Conservation (phyloP, 2,113 vertebrate species). For the Vireo altiloquus region DNA sequence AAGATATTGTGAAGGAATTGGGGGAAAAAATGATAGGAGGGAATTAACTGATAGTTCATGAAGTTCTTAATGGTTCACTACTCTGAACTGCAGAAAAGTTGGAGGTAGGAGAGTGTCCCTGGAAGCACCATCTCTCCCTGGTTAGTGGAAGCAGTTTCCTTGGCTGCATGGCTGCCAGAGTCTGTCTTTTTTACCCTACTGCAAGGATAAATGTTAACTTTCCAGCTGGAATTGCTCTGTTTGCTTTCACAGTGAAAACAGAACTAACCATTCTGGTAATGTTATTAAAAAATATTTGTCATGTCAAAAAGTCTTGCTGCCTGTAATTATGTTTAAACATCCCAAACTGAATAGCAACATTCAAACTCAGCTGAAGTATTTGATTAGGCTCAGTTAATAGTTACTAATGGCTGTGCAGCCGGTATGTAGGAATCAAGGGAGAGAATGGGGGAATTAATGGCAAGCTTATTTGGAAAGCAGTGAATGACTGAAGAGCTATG, state of each 20-base stretch:
- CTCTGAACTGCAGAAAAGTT: not conserved
- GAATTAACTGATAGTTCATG: not conserved
- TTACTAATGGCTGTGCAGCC: constrained; percentile 44
- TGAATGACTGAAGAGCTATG: constrained; percentile 4
- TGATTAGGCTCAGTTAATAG: constrained; percentile 53
- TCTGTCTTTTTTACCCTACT: constrained; percentile 19
- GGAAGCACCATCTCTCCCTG: not conserved
- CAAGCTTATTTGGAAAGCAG: constrained; percentile 23
- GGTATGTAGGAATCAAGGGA: constrained; percentile 31
- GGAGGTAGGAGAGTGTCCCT: not conserved
- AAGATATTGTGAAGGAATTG: not conserved
- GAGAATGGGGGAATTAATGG: constrained; percentile 37
- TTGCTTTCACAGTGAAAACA: constrained; percentile 57
- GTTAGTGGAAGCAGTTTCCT: constrained; percentile 39
- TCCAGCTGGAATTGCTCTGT: constrained; percentile 42
- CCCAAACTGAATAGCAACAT: constrained; percentile 50
- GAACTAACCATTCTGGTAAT: constrained; percentile 64
- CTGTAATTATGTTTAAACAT: constrained; percentile 66
- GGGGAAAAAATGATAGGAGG: not conserved
- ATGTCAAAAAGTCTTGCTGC: constrained; percentile 63
- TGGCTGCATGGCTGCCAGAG: not conserved
- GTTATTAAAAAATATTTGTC: constrained; percentile 70
- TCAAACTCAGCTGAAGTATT: constrained; percentile 39
- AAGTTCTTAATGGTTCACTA: not conserved
- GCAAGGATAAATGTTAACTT: constrained; percentile 49